These are phyloP conservation scores for Oxycera nigricornis DNA, from an alignment of 2,888 invertebrate genomes.

Conservation along the genomic window DNA sequence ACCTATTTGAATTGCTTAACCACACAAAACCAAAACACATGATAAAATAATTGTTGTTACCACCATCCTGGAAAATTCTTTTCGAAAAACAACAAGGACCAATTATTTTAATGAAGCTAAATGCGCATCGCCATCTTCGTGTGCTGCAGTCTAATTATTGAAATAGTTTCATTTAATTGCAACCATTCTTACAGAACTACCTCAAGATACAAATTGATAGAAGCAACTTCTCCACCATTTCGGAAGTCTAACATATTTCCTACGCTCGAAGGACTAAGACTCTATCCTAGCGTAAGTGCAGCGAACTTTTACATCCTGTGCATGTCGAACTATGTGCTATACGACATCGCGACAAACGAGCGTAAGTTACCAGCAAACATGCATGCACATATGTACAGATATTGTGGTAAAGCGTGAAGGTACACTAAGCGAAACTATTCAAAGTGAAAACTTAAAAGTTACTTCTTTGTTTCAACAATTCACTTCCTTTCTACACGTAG, in stretches of 20 bases:
- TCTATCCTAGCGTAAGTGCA: background rate
- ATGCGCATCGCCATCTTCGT: background rate
- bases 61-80: no score
- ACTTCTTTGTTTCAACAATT: slow-evolving; percentile 2
- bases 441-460: slow-evolving; percentile 11
- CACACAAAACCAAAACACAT: no score
- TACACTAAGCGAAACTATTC: slow-evolving; percentile 14
- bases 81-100: background rate
- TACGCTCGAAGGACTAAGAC: background rate
- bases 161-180: background rate
- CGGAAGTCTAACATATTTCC: background rate
- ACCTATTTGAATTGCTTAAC: no score
- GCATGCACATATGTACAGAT: background rate
- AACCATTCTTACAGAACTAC: background rate
- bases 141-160: background rate
- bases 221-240: background rate
- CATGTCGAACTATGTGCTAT: background rate
- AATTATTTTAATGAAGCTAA: background rate
- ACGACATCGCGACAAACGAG: background rate
- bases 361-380: background rate
- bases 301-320: slow-evolving; percentile 5
- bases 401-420: background rate
- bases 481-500: background rate
- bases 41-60: no score
- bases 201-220: background rate